Evolutionary conservation across 2,113 vertebrate genomes (phyloP), one percentile per base, ranked within the genome.

Genomic region (Heloderma charlesbogerti): DNA sequence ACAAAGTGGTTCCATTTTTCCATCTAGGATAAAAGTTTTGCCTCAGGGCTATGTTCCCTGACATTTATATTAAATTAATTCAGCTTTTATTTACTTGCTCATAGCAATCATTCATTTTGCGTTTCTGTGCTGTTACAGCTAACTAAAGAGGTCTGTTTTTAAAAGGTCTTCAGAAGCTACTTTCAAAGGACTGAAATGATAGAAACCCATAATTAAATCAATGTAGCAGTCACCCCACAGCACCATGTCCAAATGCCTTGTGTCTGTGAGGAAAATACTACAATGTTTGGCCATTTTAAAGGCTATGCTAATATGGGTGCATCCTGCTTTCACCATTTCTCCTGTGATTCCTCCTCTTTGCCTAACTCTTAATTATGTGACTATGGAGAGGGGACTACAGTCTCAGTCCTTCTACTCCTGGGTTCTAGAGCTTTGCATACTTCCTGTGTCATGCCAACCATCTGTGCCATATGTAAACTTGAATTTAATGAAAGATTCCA

Each of bases 1-100:
- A 91, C 57, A 91, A 93, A 91, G 72, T 91, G 93, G 51, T 63
- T 88, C 94, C 74, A 90, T 75, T 94, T 95, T 94, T 89, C 84
- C 90, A 29, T 84, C 43, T 79, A 84, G 37, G 43, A 87, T 92
- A 86, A 94, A 92, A 86, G n/a, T 83, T 95, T 93, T 93, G 91
- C 84, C 91, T 96, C 84, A 89, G 85, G 92, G 89, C 72, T 95
- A 85, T 48, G 71, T 92, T 95, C 54, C 43, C 72, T 93, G 84
- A 85, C 84, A 89, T 13, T 95, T 91, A 34, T 18, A 87, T 94
- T 96, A 96, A 95, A 93, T 93, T 97, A 94, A 94, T 96, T 95
- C 87, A 87, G 1, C 37, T 95, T 95, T 78, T 92, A 60, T 88
- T n/a, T 72, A 90, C n/a, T 91, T 91, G 43, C 69, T 94, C 18